Conservation (phyloP, 2,888 invertebrate species). For the Tinea trinotella region DNA sequence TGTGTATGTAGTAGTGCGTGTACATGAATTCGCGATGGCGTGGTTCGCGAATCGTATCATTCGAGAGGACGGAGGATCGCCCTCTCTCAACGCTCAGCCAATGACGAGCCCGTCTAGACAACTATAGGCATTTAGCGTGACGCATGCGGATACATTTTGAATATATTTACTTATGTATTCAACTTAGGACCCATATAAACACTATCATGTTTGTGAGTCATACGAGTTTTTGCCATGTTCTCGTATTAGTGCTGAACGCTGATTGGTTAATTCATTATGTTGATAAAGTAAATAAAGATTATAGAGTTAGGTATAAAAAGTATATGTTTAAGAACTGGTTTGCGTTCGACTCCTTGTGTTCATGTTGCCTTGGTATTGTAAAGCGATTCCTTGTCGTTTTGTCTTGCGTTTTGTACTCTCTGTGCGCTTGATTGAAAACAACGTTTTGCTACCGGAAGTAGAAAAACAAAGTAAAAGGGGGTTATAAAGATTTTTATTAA, state of each 20-base stretch:
- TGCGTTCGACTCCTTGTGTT: slow-evolving; percentile 36
- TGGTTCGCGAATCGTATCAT: slow-evolving; percentile 45
- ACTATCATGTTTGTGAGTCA: slow-evolving; percentile 3
- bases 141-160: slow-evolving; percentile 48
- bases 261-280: slow-evolving; percentile 3
- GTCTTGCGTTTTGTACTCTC: not conserved
- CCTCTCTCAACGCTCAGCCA: slow-evolving; percentile 56
- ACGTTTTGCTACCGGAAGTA: slow-evolving; percentile 41
- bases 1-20: slow-evolving; percentile 23
- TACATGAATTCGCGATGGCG: slow-evolving; percentile 37
- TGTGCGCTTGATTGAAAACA: not conserved
- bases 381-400: slow-evolving; percentile 30
- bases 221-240: not conserved
- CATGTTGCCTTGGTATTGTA: slow-evolving; percentile 51
- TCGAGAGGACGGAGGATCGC: slow-evolving; percentile 68
- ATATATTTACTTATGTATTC: slow-evolving; percentile 41
- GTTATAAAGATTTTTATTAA: slow-evolving; percentile 36
- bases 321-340: not conserved
- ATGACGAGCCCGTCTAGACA: slow-evolving; percentile 46
- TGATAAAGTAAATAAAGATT: not conserved
- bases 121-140: slow-evolving; percentile 37
- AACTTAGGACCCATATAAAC: slow-evolving; percentile 6
- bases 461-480: slow-evolving; percentile 53
- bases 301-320: not conserved
- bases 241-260: not conserved